Evolutionary conservation across 2,888 invertebrate genomes (phyloP).

Genomic region (Noctua pronuba): DNA sequence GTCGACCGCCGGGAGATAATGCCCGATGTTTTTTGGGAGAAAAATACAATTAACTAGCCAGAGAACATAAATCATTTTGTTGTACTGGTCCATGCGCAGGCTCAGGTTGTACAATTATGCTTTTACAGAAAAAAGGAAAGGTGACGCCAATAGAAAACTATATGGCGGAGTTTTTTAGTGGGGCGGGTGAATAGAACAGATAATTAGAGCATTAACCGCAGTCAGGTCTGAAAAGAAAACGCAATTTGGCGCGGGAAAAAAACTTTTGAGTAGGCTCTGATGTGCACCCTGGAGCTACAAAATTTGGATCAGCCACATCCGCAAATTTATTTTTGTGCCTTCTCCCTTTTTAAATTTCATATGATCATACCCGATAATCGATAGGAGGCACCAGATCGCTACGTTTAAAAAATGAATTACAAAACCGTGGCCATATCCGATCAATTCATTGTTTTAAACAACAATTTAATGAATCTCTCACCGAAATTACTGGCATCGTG

Average conservation of each 20-base stretch:
- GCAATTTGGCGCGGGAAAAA: slow-evolving; percentile 54
- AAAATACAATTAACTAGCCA: slow-evolving; percentile 90
- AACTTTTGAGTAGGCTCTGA: slow-evolving; percentile 1
- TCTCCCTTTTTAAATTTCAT: background rate
- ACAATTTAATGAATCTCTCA: slow-evolving; percentile 76
- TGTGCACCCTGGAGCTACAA: slow-evolving; percentile 18
- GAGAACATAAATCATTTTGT: slow-evolving; percentile 85
- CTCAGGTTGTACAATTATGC: slow-evolving; percentile 88
- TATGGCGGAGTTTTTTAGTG: slow-evolving; percentile 70
- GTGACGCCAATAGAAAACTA: slow-evolving; percentile 81
- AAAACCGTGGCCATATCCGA: slow-evolving; percentile 50
- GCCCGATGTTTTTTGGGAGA: slow-evolving; percentile 86
- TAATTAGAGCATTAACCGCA: slow-evolving; percentile 80
- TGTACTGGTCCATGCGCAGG: slow-evolving; percentile 79
- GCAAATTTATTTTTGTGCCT: slow-evolving; percentile 48
- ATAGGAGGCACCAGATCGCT: slow-evolving; percentile 35
- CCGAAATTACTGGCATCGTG: slow-evolving; percentile 76
- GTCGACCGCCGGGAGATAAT: slow-evolving; percentile 88
- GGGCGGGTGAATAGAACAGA: slow-evolving; percentile 73
- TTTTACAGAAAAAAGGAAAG: slow-evolving; percentile 79
- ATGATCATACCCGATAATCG: slow-evolving; percentile 42
- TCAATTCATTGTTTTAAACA: slow-evolving; percentile 79
- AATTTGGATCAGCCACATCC: slow-evolving; percentile 52
- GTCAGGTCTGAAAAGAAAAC: slow-evolving; percentile 57
- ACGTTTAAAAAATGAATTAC: slow-evolving; percentile 61